A percentile compares a stretch with the other conserved stretches of the same genome.
Evolutionary conservation across 2,797 vertebrate species (phyloP).

Genomic region (Danio kyathit): DNA sequence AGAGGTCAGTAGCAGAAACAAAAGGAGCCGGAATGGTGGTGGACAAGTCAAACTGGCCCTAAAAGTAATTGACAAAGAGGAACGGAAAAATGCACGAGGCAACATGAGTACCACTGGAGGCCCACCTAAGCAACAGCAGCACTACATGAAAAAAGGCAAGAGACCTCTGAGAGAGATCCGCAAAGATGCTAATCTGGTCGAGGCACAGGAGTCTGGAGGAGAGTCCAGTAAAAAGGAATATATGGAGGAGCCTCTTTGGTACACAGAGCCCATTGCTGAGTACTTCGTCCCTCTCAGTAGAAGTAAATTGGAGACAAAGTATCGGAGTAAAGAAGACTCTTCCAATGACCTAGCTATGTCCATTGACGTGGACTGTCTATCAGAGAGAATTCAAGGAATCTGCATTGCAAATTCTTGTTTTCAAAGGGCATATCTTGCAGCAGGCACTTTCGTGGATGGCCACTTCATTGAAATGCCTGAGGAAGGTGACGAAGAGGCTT

Average conservation of each 20-base stretch:
- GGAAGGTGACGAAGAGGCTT: slow-evolving; percentile 88
- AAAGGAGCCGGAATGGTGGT: slow-evolving; percentile 82
- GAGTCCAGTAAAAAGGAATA: slow-evolving; percentile 89
- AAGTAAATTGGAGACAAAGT: slow-evolving; percentile 98
- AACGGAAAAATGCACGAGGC: slow-evolving; percentile 79
- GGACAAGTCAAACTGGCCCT: slow-evolving; percentile 86
- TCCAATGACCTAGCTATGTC: slow-evolving; percentile 75
- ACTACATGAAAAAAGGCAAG: slow-evolving; percentile 90
- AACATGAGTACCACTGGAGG: slow-evolving; percentile 78
- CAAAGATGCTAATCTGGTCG: slow-evolving; percentile 84
- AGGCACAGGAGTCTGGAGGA: slow-evolving; percentile 81
- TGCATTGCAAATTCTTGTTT: slow-evolving; percentile 88
- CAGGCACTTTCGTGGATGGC: slow-evolving; percentile 97
- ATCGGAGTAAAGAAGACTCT: slow-evolving; percentile 86
- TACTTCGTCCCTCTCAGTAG: slow-evolving; percentile 94
- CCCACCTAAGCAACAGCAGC: slow-evolving; percentile 82
- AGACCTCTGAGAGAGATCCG: slow-evolving; percentile 87
- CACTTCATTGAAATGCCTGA: slow-evolving; percentile 97
- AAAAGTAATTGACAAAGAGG: slow-evolving; percentile 85
- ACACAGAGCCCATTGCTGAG: slow-evolving; percentile 96
- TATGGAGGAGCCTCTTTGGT: slow-evolving; percentile 98
- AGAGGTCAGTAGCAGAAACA: slow-evolving; percentile 84
- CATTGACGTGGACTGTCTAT: slow-evolving; percentile 83
- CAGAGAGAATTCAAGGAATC: slow-evolving; percentile 91
- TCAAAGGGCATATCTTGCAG: slow-evolving; percentile 93